phyloP scores from a whole-genome alignment of 2,797 vertebrate species.

The Cebuella pygmaea region DNA sequence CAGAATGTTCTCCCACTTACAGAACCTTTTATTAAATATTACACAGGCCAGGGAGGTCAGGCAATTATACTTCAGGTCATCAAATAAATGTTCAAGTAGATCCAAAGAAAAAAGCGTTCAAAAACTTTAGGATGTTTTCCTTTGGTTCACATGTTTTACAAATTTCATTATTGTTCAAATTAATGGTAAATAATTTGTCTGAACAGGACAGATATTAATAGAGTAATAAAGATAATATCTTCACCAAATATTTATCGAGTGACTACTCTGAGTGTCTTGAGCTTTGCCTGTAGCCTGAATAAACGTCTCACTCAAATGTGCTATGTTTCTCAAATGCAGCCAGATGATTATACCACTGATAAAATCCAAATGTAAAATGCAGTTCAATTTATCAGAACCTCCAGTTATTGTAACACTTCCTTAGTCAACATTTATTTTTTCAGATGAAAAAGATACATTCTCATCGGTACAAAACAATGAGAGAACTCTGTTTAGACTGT shows the following conservation, averaged over 20 bases:
- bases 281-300: not conserved
- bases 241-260: not conserved
- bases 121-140: not conserved
- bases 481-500: not conserved
- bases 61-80: not conserved
- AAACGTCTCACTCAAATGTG: not conserved
- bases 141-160: not conserved
- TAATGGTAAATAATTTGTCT: not conserved
- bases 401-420: not conserved
- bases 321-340: not conserved
- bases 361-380: not conserved
- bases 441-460: not conserved
- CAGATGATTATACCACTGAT: not conserved
- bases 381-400: not conserved
- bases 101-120: not conserved
- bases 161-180: conserved; percentile 24
- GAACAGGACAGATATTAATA: not conserved
- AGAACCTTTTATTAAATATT: not conserved
- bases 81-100: not conserved
- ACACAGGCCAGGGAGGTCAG: not conserved
- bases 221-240: not conserved
- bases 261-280: not conserved
- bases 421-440: not conserved
- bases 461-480: not conserved
- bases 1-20: not conserved